Percentiles rank a stretch among this genome's conserved stretches.
phyloP scores from a whole-genome alignment of 2,797 vertebrate genomes.

The Momotus momota region DNA sequence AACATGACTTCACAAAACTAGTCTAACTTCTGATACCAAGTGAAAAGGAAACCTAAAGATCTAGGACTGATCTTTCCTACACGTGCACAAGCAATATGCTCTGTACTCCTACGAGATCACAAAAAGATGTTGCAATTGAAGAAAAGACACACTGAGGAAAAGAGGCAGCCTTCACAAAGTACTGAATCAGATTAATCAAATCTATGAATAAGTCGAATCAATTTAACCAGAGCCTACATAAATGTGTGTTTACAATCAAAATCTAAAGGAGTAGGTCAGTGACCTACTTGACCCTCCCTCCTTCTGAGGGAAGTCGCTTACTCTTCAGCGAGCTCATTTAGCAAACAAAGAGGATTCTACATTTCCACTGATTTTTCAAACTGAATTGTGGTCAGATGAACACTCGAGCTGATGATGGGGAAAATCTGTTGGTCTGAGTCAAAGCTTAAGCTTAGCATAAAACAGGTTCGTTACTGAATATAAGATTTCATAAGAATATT shows the following conservation, averaged over 20 bases:
- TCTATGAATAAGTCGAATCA: background rate
- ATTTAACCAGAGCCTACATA: background rate
- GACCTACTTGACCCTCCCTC: background rate
- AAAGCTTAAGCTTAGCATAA: background rate
- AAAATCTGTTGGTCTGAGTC: background rate
- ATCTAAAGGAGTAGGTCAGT: background rate
- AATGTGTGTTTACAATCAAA: background rate
- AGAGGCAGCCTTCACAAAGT: background rate
- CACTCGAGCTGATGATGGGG: background rate
- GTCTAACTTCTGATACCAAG: background rate
- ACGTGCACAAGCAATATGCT: background rate
- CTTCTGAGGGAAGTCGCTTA: background rate
- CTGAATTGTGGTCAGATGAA: background rate
- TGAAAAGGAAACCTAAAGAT: background rate
- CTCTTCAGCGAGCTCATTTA: background rate
- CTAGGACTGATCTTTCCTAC: background rate
- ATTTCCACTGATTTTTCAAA: background rate
- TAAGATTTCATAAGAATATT: background rate
- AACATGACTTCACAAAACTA: background rate
- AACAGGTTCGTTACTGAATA: background rate
- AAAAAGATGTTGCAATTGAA: background rate
- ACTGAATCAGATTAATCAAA: background rate
- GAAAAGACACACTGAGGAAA: accelerated
- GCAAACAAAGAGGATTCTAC: background rate
- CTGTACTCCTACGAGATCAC: background rate